These are phyloP conservation scores for Phyto melanocephala DNA, from an alignment of 2,888 invertebrate genomes.

Conservation along the genomic window DNA sequence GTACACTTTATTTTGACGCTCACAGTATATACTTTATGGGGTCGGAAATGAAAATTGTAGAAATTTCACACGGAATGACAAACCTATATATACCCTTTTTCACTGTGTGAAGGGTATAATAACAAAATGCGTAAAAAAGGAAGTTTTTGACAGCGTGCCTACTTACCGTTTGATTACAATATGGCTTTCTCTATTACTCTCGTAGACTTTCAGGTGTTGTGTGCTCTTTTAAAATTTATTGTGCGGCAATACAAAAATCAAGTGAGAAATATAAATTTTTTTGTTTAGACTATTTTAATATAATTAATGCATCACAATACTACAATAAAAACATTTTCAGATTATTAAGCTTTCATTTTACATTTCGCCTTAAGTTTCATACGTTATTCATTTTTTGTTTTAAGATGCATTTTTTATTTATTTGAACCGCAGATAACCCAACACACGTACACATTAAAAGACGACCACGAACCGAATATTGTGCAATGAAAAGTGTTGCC, in stretches of 20 bases:
- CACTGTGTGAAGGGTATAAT: neutral
- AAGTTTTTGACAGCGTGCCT: constrained; percentile 33
- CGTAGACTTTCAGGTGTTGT: neutral
- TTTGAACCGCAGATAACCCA: neutral
- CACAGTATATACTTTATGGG: too few relatives aligned
- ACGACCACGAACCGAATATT: too few relatives aligned
- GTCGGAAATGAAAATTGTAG: too few relatives aligned
- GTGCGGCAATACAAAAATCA: constrained; percentile 13
- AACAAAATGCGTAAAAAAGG: constrained; percentile 30
- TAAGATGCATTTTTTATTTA: constrained; percentile 39
- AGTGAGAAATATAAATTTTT: neutral
- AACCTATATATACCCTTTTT: too few relatives aligned
- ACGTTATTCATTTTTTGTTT: neutral
- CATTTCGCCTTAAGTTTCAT: neutral
- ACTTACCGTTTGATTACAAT: constrained; percentile 51
- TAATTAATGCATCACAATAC: neutral
- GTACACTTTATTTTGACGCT: too few relatives aligned
- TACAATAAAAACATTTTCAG: too few relatives aligned
- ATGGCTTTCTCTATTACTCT: constrained; percentile 43
- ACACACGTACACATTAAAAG: constrained; percentile 41
- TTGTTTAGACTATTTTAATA: constrained; percentile 3
- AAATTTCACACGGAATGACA: too few relatives aligned
- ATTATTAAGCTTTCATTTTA: too few relatives aligned
- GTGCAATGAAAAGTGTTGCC: constrained; percentile 32
- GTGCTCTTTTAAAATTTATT: constrained; percentile 21